Base-by-base conservation (phyloP, 1,140 invertebrate genomes). In the Diachasma alloeum region DNA sequence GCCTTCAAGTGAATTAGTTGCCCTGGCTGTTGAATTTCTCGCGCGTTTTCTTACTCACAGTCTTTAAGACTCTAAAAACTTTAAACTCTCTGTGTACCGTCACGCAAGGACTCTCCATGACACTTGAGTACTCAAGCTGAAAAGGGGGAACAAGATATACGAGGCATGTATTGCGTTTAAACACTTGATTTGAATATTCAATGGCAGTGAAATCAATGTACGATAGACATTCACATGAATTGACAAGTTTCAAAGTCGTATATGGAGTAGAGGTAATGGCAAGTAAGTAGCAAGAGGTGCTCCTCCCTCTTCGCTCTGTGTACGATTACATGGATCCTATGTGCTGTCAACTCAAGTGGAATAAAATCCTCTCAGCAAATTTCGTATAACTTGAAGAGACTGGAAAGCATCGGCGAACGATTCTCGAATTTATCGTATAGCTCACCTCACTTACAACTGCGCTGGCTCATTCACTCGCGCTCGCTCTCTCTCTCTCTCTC, bases 371-470 rank as follows among this genome's bases (percentile, higher is more conserved):
- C 19, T 72, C 17, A 31, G 39, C 39, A 63, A 42, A 66, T 66
- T 56, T 63, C 66, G 74, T 70, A 74, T 56, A 56, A 74, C 31
- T 56, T 71, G 46, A 36, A 9, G 59, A 66, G 72, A 37, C 39
- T 31, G 24, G 19, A 39, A 31, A 71, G 39, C 56, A 66, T 66
- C 56, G 53, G 39, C 22, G 72, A 78, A 74, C 67, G 72, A 71
- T 37, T 74, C 69, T 66, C 46, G 22, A 78, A 74, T 78, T 78
- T 78, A 78, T 78, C 66, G 76, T 46, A 11, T n/a, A 67, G 56
- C 71, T 26, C 44, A 68, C 36, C 53, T 19, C 56, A 31, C 66
- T 31, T 63, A 8, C 42, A 37, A 56, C 13, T 63, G 6, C 17
- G 1, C n/a, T 53, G 6, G 15, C 17, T 53, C 48, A 53, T 36